Conservation (phyloP, 2,797 vertebrate genomes). For the Furcifer pardalis region DNA sequence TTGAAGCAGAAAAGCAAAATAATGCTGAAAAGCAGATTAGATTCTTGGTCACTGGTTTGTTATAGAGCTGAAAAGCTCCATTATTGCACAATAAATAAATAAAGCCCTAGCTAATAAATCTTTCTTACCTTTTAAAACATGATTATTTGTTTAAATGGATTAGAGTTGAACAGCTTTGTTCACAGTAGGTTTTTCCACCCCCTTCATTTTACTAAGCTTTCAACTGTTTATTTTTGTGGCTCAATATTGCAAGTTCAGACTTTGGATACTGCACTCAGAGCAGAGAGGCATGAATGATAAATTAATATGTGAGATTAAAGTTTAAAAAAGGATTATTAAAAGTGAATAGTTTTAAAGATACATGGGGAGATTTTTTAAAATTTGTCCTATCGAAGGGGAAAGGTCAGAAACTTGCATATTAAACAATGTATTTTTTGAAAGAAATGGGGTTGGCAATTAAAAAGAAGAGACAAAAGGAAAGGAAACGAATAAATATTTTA, state of each 20-base stretch:
- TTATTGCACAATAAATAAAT: slow-evolving; percentile 10
- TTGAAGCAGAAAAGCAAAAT: slow-evolving; percentile 11
- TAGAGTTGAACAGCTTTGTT: slow-evolving; percentile 23
- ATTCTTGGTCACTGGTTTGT: not conserved
- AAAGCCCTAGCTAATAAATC: slow-evolving; percentile 5
- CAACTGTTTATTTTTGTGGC: not conserved
- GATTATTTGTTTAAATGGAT: slow-evolving; percentile 28
- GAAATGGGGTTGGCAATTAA: too few species aligned
- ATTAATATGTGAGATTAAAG: too few species aligned
- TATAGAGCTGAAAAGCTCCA: slow-evolving; percentile 28
- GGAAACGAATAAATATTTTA: too few species aligned
- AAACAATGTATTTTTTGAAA: too few species aligned
- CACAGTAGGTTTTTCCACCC: slow-evolving; percentile 11
- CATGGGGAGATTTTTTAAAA: too few species aligned
- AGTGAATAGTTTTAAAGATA: too few species aligned
- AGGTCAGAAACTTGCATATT: too few species aligned
- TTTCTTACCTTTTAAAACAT: slow-evolving; percentile 21
- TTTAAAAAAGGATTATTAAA: too few species aligned
- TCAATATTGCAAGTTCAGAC: not conserved
- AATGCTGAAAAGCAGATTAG: slow-evolving; percentile 22
- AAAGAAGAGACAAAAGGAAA: too few species aligned
- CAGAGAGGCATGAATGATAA: too few species aligned
- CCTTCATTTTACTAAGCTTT: slow-evolving; percentile 18
- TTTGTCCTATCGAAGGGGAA: too few species aligned
- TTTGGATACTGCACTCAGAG: too few species aligned